phyloP scores from a whole-genome alignment of 2,888 invertebrate genomes.

The Metellina segmentata region DNA sequence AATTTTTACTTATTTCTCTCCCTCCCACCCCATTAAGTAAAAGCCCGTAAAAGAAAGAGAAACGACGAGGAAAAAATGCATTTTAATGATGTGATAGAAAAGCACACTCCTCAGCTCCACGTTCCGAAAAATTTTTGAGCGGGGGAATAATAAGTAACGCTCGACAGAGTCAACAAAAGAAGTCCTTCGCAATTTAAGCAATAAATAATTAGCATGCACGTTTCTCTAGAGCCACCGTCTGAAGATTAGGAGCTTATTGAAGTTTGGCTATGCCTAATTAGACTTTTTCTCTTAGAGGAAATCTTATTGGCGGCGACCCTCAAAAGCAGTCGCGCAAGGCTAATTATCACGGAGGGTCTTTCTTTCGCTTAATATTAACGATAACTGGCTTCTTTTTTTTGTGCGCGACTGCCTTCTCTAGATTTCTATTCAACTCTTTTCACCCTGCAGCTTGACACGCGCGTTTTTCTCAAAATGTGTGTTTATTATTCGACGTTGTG shows the following conservation, averaged over 20 bases:
- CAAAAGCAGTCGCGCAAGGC: constrained; percentile 49
- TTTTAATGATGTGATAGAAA: constrained; percentile 58
- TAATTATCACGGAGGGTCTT: constrained; percentile 66
- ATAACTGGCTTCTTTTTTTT: constrained; percentile 37
- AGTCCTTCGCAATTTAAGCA: constrained; percentile 69
- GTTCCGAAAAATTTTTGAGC: constrained; percentile 30
- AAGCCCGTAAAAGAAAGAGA: not conserved
- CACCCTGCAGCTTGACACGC: not conserved
- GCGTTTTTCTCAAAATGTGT: constrained; percentile 10
- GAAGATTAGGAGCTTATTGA: constrained; percentile 73
- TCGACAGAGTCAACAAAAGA: constrained; percentile 44
- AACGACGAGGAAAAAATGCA: constrained; percentile 5
- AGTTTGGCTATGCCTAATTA: constrained; percentile 75
- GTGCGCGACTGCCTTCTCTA: not conserved
- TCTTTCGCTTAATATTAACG: constrained; percentile 70
- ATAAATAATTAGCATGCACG: constrained; percentile 74
- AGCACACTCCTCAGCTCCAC: constrained; percentile 20
- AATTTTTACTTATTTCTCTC: not conserved
- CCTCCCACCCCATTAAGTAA: not conserved
- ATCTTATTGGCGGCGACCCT: constrained; percentile 59
- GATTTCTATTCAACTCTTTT: not conserved
- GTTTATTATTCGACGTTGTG: not conserved
- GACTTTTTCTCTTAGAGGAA: constrained; percentile 68
- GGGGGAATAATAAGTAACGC: constrained; percentile 57
- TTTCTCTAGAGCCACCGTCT: constrained; percentile 52